Base-by-base conservation (phyloP, 30 jellyfish, hydroid and myxozoan genomes). In the Hydractinia echinata region DNA sequence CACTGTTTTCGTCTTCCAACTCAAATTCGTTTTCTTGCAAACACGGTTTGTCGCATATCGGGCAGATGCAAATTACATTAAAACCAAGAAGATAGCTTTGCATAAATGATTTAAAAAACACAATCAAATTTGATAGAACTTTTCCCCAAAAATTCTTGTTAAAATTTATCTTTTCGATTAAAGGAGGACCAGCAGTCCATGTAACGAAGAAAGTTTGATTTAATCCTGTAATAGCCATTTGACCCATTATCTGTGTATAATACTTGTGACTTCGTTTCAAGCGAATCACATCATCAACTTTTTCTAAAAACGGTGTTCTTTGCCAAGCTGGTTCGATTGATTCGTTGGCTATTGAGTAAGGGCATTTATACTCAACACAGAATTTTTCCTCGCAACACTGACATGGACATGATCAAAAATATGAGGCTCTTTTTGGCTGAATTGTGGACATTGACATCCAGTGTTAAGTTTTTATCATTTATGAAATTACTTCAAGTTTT, bases 21-120 rank as follows among this genome's bases (percentile, higher is more conserved):
- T 76, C 84, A 76, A 76, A 54, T 61, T 76, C 84, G 11, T 50
- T 76, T n/a, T n/a, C n/a, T 76, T 76, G 71, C 54, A 76, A 51
- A 53, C 82, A 76, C 4, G 84, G 84, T 51, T 76, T 54, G 15
- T 76, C 84, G 54, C 84, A 76, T 18, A 76, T 76, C 54, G 84
- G 84, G 54, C 84, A 76, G 15, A 20, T 44, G 14, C 51, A 76
- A 21, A 76, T 76, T 16, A 14, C 44, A 16, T 18, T 76, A 53
- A 51, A 21, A 49, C 84, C 84, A 50, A 76, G 84, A 21, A 76
- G 19, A 76, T 50, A 76, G 7, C 77, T 76, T 53, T 76, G 84
- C 20, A 76, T 76, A 49, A 18, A 49, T 76, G 82, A 21, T 39
- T 76, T 76, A 53, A 76, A 76, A 39, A 76, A 76, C 44, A 76